Percentiles rank a stretch among this genome's conserved stretches.
These are phyloP conservation scores for Otolemur crassicaudatus DNA, from an alignment of 2,797 vertebrate genomes.

Conservation along the genomic window DNA sequence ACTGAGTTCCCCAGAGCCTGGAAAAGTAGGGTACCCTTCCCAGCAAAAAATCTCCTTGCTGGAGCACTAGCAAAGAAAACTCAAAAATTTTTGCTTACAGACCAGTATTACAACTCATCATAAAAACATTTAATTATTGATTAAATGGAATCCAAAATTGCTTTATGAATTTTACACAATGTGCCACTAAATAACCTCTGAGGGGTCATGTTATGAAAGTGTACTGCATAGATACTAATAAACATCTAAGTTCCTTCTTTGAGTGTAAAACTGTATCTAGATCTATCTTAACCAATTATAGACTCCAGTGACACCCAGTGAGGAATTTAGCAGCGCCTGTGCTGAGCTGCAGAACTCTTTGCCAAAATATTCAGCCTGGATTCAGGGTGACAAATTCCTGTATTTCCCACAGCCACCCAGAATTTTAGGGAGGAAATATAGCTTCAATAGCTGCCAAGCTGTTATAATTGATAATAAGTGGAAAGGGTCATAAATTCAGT, in stretches of 20 bases:
- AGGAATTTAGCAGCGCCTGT: constrained; percentile 2
- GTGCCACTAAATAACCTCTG: background rate
- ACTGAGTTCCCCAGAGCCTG: background rate
- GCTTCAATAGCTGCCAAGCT: background rate
- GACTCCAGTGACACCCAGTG: background rate
- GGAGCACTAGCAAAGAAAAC: background rate
- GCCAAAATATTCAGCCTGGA: constrained; percentile 56
- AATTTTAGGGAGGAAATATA: constrained; percentile 28
- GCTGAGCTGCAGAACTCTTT: background rate
- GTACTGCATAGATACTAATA: background rate
- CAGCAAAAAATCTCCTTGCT: background rate
- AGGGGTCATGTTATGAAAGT: background rate
- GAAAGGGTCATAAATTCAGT: constrained; percentile 58
- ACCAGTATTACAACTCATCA: background rate
- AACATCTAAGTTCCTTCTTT: constrained; percentile 36
- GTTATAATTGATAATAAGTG: constrained; percentile 15
- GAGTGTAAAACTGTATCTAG: background rate
- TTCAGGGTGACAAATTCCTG: constrained; percentile 20
- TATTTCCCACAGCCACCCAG: background rate
- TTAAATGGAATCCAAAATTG: background rate
- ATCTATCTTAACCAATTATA: background rate
- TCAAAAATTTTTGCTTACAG: background rate
- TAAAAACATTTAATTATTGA: constrained; percentile 20
- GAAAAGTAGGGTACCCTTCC: background rate
- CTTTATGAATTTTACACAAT: background rate